Conservation (phyloP, 2,888 invertebrate species). For the Lycia hirtaria region DNA sequence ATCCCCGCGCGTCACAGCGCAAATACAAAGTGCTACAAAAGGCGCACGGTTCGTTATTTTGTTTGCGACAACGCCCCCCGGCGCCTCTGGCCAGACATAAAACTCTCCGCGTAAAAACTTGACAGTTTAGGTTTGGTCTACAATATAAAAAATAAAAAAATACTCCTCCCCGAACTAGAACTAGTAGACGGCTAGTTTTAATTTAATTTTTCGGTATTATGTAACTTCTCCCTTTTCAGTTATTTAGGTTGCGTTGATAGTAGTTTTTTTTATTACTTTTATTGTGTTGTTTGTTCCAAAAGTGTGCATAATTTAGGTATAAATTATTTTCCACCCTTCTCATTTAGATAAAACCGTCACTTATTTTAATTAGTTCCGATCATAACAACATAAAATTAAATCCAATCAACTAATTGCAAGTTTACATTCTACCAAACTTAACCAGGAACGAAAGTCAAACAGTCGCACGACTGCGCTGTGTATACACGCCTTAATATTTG, state of each 20-base stretch:
- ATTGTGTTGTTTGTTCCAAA: no score
- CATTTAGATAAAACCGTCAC: no score
- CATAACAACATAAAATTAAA: background rate
- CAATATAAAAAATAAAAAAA: background rate
- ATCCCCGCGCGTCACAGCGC: conserved; percentile 17
- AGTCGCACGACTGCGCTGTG: conserved; percentile 18
- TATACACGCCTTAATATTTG: conserved; percentile 36
- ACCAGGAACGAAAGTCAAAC: conserved; percentile 7
- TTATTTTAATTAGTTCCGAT: background rate
- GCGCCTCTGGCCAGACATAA: conserved; percentile 19
- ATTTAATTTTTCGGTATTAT: no score
- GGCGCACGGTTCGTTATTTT: conserved; percentile 25
- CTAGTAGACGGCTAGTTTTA: no score
- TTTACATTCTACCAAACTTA: background rate
- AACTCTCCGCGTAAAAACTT: conserved; percentile 25
- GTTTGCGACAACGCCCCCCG: conserved; percentile 25
- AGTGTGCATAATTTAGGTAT: no score
- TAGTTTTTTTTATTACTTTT: no score
- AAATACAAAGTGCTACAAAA: conserved; percentile 30
- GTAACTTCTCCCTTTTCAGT: no score
- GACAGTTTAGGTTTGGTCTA: conserved; percentile 15
- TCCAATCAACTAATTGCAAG: background rate
- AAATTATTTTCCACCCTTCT: no score
- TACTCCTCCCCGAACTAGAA: no score
- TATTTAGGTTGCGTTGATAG: no score